Evolutionary conservation across 2,888 invertebrate genomes (phyloP), one percentile per base, ranked within the genome.

Genomic region (Drosophila macrospina): DNA sequence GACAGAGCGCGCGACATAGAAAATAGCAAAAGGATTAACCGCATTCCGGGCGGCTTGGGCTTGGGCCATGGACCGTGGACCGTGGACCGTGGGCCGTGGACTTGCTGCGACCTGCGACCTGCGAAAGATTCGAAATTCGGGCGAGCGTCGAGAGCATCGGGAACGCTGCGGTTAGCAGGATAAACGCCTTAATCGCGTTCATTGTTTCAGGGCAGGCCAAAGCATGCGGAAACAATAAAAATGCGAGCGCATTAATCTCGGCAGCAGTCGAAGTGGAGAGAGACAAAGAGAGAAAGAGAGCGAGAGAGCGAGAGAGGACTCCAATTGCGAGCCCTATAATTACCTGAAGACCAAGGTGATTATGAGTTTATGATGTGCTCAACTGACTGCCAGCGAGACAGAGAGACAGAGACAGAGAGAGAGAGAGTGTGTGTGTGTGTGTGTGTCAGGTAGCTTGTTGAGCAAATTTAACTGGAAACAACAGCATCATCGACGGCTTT

Each of bases 1-100:
- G 39, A 7, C 13, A 44, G 56, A 56, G 72, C 74, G 80, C 71
- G 85, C 83, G 83, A 78, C 79, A 68, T 61, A 75, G 77, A 70
- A 78, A 80, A 87, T 85, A 74, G 85, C 89, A 72, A 89, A 89
- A 82, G 87, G 87, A 88, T 88, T 88, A 89, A 80, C 81, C 87
- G 78, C 86, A 83, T 80, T 78, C 71, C 80, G 37, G 48, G 51
- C 77, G 63, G 69, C 57, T 71, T 66, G 64, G 64, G 37, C 42
- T 64, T 54, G 24, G 24, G 47, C 37, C 32, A 5, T 20, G 30
- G 4, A 10, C 42, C 39, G 20, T 41, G 39, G 42, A 64, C 51
- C 32, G 20, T 32, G 30, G 10, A 28, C 34, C 15, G 26, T 41
- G 28, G 6, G 10, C 30, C 13, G 30, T 0, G 39, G 51, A 63